These are phyloP conservation scores for Gallinago media DNA, from an alignment of 2,113 vertebrate species.

Conservation along the genomic window DNA sequence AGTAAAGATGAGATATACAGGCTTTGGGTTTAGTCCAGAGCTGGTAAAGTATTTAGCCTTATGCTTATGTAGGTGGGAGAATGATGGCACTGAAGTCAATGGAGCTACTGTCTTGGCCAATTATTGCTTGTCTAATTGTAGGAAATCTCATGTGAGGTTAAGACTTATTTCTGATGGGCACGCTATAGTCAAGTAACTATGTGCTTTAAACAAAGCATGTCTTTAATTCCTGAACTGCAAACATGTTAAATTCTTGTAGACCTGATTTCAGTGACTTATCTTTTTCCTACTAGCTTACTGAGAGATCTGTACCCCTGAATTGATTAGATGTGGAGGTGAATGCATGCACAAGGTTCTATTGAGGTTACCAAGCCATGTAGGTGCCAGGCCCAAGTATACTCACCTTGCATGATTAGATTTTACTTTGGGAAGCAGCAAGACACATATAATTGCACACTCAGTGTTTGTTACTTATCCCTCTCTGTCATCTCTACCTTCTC, in stretches of 20 bases:
- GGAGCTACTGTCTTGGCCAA: not conserved
- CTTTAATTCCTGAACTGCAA: not conserved
- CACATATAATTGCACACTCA: accelerated
- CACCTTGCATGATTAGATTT: not conserved
- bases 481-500: not conserved
- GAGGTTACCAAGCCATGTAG: not conserved
- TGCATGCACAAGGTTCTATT: not conserved
- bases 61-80: not conserved
- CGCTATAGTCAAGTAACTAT: not conserved
- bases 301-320: not conserved
- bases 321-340: not conserved
- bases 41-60: not conserved
- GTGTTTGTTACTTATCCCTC: not conserved
- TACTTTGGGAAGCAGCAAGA: not conserved
- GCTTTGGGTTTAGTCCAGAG: not conserved
- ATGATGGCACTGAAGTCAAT: not conserved
- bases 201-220: not conserved
- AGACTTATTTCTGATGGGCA: not conserved
- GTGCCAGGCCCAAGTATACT: accelerated
- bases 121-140: not conserved
- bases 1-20: not conserved
- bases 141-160: not conserved
- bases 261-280: not conserved
- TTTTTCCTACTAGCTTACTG: not conserved
- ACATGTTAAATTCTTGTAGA: not conserved